Percentiles rank a stretch among this genome's conserved stretches.
phyloP scores from a whole-genome alignment of 2,113 vertebrate species.

The Oplegnathus fasciatus region DNA sequence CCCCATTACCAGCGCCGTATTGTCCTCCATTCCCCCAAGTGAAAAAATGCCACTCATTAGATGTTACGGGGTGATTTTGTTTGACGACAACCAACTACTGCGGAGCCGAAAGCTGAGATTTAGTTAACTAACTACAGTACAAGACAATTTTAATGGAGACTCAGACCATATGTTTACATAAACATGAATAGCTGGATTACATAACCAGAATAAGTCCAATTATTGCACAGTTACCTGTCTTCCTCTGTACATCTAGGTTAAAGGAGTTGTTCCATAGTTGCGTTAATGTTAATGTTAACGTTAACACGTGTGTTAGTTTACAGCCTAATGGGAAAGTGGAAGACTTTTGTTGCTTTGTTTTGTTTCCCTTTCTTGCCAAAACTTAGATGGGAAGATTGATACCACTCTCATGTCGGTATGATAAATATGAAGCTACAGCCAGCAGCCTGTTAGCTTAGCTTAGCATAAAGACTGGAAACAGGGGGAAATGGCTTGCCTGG shows the following conservation, averaged over 20 bases:
- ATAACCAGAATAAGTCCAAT: constrained; percentile 31
- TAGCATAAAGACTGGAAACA: background rate
- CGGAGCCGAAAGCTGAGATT: background rate
- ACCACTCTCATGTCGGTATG: background rate
- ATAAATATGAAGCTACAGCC: background rate
- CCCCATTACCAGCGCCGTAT: constrained; percentile 54
- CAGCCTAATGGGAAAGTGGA: no score
- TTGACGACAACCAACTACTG: constrained; percentile 41
- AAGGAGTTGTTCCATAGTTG: background rate
- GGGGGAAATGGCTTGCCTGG: background rate
- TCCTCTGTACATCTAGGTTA: background rate
- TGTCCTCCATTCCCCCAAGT: constrained; percentile 57
- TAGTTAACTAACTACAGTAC: constrained; percentile 11
- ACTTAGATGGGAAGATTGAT: background rate
- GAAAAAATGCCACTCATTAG: constrained; percentile 67
- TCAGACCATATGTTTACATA: background rate
- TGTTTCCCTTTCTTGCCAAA: background rate
- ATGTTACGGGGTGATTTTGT: constrained; percentile 45
- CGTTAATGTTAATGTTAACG: background rate
- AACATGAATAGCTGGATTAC: constrained; percentile 31
- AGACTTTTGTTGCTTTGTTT: background rate
- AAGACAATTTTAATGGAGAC: background rate
- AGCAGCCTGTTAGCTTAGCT: constrained; percentile 1
- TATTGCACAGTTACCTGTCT: background rate
- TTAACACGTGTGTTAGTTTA: no score